Base-by-base conservation (phyloP, 2,888 invertebrate species). In the Melinaea marsaeus region DNA sequence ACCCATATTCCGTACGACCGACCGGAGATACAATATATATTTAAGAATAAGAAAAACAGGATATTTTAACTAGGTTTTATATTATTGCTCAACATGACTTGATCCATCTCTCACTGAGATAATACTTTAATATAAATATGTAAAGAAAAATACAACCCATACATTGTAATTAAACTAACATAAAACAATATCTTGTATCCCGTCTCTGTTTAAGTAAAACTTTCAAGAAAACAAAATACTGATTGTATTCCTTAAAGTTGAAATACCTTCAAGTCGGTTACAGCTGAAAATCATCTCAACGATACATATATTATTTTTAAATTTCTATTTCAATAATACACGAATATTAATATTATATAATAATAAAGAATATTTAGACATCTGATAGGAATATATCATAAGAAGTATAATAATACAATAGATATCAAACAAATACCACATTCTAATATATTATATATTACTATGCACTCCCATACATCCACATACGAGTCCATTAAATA, bases 1-100 rank as follows among this genome's bases (percentile, higher is more conserved):
- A 42, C 42, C 76, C 61, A 61, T 57, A 61, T 60, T 58, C 59
- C 37, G 51, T 51, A 51, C 11, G 32, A 4, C 22, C 6, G 51
- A 11, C 51, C 3, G 51, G 51, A 32, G 32, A 22, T 9, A 51
- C 51, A 51, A 51, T 51, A 51, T 7, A 51, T 51, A 51, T 32
- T 51, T 32, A 32, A 13, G n/a, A n/a, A 51, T n/a, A 22, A 32
- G 7, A 32, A 51, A 7, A 51, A 51, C 9, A 3, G 32, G 9
- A 51, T 51, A 32, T 32, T 51, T n/a, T 3, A 51, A 9, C 32
- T 51, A 51, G 32, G 22, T 9, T 51, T 51, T 51, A 32, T 32
- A 51, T 22, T 51, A 51, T 51, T 51, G 51, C 22, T 32, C 51
- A 32, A 9, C 37, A 37, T 51, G 32, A 4, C 51, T 51, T 51